A percentile compares a stretch with the other conserved stretches of the same genome.
These are phyloP conservation scores for Pollicipes pollicipes DNA, from an alignment of 1,140 invertebrate genomes.

Conservation along the genomic window DNA sequence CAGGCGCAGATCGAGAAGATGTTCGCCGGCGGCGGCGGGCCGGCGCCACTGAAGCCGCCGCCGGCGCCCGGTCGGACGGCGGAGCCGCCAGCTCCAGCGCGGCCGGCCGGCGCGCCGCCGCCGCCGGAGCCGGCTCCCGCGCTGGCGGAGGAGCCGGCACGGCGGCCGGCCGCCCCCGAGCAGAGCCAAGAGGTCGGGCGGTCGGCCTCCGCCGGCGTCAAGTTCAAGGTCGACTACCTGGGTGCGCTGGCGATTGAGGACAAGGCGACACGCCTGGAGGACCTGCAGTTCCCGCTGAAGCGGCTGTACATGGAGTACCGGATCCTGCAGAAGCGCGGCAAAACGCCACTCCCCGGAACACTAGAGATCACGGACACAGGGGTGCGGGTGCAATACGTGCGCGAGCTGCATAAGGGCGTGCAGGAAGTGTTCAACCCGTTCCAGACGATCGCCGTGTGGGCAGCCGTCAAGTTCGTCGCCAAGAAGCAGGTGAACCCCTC, in stretches of 20 bases:
- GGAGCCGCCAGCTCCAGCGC: slow-evolving; percentile 11
- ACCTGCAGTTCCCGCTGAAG: slow-evolving; percentile 57
- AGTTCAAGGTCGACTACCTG: slow-evolving; percentile 48
- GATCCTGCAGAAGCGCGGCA: slow-evolving; percentile 25
- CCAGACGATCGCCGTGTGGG: slow-evolving; percentile 77
- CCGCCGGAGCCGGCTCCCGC: slow-evolving; percentile 4
- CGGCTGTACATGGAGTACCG: slow-evolving; percentile 53
- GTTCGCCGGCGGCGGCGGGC: slow-evolving; percentile 61
- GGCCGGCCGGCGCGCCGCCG: slow-evolving; percentile 1
- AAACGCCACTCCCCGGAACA: slow-evolving; percentile 31
- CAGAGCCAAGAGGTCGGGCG: slow-evolving; percentile 2
- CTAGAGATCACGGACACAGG: slow-evolving; percentile 50
- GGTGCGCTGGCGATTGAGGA: slow-evolving; percentile 55
- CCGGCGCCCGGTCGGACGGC: slow-evolving; percentile 12
- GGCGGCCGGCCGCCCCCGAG: slow-evolving; percentile 1
- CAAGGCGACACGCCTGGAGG: slow-evolving; percentile 60
- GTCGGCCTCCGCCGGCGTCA: slow-evolving; percentile 8
- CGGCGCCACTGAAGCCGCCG: slow-evolving; percentile 24
- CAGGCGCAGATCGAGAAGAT: slow-evolving; percentile 68
- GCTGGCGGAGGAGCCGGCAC: neutral
- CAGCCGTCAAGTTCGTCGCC: slow-evolving; percentile 49
- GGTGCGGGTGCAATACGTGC: slow-evolving; percentile 34
- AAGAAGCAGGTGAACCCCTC: slow-evolving; percentile 14
- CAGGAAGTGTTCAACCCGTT: slow-evolving; percentile 51
- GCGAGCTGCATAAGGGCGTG: slow-evolving; percentile 31